Percentiles rank a stretch among this genome's conserved stretches.
phyloP scores from a whole-genome alignment of 2,113 vertebrate species.

The Hylia prasina region DNA sequence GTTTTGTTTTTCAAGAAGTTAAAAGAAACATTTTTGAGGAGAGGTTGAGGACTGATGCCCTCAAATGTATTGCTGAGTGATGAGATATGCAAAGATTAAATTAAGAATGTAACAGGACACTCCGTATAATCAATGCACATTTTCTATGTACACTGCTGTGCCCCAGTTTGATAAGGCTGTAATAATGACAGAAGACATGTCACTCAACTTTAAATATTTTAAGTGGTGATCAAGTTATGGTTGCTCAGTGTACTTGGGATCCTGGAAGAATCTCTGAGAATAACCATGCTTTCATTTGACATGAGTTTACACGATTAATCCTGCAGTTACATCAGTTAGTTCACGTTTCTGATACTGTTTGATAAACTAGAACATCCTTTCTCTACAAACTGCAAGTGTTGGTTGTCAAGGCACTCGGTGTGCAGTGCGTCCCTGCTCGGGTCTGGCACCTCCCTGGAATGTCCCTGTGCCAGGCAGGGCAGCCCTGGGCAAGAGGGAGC shows the following conservation, averaged over 20 bases:
- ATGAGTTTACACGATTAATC: neutral
- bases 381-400: neutral
- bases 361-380: neutral
- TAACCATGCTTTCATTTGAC: neutral
- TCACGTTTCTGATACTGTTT: slow-evolving; percentile 10
- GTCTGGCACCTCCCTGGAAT: no score
- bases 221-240: neutral
- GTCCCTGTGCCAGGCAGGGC: neutral
- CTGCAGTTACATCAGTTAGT: slow-evolving; percentile 7
- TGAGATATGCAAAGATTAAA: neutral
- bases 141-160: neutral
- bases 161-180: neutral
- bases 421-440: accelerated
- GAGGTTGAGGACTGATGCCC: neutral
- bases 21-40: neutral
- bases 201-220: neutral
- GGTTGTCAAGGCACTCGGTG: accelerated
- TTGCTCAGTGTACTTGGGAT: neutral
- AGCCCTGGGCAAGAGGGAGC: neutral
- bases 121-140: neutral
- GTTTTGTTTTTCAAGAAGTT: neutral
- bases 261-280: neutral
- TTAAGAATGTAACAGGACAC: neutral
- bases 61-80: neutral
- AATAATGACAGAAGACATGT: neutral